Percentiles rank a stretch among this genome's conserved stretches.
Conservation (phyloP, 2,797 vertebrate species). For the Amphiprion clarkii region DNA sequence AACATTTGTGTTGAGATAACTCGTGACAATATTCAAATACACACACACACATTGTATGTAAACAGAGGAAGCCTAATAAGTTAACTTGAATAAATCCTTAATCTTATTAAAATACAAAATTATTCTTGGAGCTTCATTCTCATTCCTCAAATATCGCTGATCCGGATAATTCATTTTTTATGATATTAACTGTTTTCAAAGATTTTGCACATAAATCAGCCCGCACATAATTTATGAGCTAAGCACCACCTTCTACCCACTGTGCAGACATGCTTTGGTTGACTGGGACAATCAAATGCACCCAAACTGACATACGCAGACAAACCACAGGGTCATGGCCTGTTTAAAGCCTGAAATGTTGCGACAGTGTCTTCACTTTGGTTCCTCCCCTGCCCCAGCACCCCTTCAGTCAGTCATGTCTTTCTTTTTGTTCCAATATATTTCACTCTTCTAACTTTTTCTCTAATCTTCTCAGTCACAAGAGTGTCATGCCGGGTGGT, state of each 20-base stretch:
- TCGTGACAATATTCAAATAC: neutral
- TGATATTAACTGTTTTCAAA: neutral
- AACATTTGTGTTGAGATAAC: neutral
- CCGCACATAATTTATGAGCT: constrained; percentile 34
- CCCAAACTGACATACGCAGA: constrained; percentile 39
- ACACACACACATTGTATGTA: neutral
- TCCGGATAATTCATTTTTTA: neutral
- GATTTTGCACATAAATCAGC: constrained; percentile 32
- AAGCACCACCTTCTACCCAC: constrained; percentile 19
- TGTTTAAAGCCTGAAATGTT: constrained; percentile 32
- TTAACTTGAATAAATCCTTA: neutral
- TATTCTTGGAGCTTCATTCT: neutral
- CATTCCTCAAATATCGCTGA: neutral
- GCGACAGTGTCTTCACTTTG: constrained; percentile 17
- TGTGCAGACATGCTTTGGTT: constrained; percentile 29
- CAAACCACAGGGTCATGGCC: constrained; percentile 29
- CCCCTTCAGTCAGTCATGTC: neutral
- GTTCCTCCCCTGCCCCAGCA: constrained; percentile 5
- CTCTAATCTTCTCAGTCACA: constrained; percentile 8
- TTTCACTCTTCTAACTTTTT: constrained; percentile 9
- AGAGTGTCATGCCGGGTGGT: neutral
- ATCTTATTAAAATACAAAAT: constrained; percentile 10
- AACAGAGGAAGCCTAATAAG: constrained; percentile 2
- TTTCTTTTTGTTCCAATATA: constrained; percentile 7
- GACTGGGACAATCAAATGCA: constrained; percentile 48